Evolutionary conservation across 2,113 vertebrate genomes (phyloP).

Genomic region (Marcusenius ussheri): DNA sequence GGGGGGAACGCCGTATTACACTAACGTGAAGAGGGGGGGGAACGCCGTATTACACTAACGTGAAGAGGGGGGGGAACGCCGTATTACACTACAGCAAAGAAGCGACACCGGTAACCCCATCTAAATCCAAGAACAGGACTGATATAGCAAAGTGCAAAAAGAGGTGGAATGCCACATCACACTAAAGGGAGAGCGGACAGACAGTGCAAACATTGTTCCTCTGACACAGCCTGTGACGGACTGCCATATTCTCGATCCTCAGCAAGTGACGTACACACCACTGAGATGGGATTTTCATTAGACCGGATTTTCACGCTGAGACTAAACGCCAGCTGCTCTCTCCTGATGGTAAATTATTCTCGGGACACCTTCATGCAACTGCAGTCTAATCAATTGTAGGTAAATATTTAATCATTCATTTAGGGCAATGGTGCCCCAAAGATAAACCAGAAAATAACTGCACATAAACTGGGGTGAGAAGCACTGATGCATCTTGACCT

Average conservation of each 20-base stretch:
- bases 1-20: no score
- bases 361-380: not conserved
- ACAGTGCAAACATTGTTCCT: not conserved
- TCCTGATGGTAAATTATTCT: not conserved
- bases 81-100: not conserved
- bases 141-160: conserved; percentile 27
- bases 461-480: not conserved
- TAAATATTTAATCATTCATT: not conserved
- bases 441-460: not conserved
- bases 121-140: not conserved
- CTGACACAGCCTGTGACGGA: not conserved
- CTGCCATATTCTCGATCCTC: not conserved
- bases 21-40: conserved; percentile 10
- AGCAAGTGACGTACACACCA: not conserved
- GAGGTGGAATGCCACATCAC: not conserved
- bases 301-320: not conserved
- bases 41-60: not conserved
- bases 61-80: conserved; percentile 1
- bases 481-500: not conserved
- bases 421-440: not conserved
- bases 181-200: not conserved
- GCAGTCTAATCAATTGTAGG: not conserved
- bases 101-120: no score
- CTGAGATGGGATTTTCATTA: not conserved
- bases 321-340: not conserved